Base-by-base conservation (phyloP, 2,113 vertebrate genomes). In the Cheilinus undulatus region DNA sequence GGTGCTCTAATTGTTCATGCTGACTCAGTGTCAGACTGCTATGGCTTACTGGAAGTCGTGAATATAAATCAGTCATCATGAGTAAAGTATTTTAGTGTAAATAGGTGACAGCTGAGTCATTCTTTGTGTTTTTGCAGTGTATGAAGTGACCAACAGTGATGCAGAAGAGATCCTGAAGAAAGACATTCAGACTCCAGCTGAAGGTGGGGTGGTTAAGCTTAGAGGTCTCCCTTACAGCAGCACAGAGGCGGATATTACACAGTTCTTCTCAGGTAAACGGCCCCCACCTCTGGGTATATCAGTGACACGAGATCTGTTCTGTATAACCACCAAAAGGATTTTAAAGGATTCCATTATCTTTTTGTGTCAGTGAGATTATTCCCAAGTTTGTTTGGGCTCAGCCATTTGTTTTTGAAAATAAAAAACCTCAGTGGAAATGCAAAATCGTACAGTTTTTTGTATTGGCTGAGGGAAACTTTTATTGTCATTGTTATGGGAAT, bases 211-310 rank as follows among this genome's bases (percentile, higher is more conserved):
- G 10, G 96, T 99, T 3, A 90, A 94, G 1, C 86, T 99, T 61
- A 76, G 94, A 66, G 98, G 98, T 11, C 94, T 99, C 50, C 97
- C 98, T 0, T 99, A 93, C 54, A 93, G 80, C 66, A 95, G 92
- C 88, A 95, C 86, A 0, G 91, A 96, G 72, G 89, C 90, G 0
- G 96, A 99, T 26, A 89, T 99, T 0, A 1, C 51, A 0, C 78
- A 91, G 7, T 99, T 99, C 76, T 99, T 99, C 45, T 69, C 94
- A 92, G 97, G 97, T 98, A 58, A 77, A 30, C 40, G 26, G 6
- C 34, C 15, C 42, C 1, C 27, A 36, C 7, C 27, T 12, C 3
- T 17, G 2, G 1, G 40, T 19, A 6, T 6, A 5, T 7, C 6
- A 17, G 14, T 6, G 3, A 42, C 14, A 42, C 2, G 5, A 6